phyloP scores from a whole-genome alignment of 2,113 vertebrate genomes.

The Promerops cafer region DNA sequence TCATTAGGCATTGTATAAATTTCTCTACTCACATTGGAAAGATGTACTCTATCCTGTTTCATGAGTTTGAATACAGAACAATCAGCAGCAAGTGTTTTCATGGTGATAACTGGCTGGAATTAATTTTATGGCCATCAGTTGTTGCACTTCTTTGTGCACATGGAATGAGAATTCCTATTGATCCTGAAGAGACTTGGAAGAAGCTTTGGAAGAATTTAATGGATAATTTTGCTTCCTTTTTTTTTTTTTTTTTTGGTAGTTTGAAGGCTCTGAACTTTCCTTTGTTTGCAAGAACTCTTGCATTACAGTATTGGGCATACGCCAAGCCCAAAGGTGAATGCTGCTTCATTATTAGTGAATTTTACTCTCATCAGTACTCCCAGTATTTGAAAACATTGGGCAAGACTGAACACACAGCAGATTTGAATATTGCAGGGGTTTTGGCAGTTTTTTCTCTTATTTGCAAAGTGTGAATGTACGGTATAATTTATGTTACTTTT shows the following conservation, averaged over 20 bases:
- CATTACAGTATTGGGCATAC: background rate
- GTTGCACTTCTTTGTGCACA: background rate
- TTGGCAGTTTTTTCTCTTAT: background rate
- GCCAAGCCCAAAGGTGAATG: background rate
- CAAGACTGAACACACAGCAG: background rate
- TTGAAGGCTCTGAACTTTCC: background rate
- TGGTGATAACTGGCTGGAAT: background rate
- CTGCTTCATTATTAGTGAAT: background rate
- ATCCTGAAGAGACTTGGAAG: background rate
- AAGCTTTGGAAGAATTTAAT: background rate
- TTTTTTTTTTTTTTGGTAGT: no score
- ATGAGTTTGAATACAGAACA: background rate
- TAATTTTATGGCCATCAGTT: background rate
- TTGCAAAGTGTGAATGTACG: background rate
- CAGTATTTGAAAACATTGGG: background rate
- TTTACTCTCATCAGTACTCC: background rate
- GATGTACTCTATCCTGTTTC: background rate
- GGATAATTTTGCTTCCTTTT: background rate
- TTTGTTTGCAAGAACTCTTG: background rate
- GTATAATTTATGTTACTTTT: background rate
- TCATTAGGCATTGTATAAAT: background rate
- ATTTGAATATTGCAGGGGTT: background rate
- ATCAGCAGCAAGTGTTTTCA: background rate
- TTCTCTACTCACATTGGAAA: background rate
- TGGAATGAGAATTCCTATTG: background rate